A percentile compares a stretch with the other conserved stretches of the same genome.
Evolutionary conservation across 2,888 invertebrate species (phyloP).

Genomic region (Drosophila melanosoma): DNA sequence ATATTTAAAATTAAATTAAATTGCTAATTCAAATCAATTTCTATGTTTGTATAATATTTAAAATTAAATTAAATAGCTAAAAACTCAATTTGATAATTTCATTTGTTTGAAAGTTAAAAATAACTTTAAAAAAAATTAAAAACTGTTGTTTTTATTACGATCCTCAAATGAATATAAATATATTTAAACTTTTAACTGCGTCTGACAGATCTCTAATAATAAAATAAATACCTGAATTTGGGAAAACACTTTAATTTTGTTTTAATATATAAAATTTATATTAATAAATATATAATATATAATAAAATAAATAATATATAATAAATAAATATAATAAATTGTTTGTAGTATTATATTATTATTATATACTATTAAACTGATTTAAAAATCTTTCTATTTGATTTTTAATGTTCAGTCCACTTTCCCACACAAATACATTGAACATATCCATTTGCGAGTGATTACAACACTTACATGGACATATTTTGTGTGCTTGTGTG

Average conservation of each 20-base stretch:
- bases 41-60: too few species aligned
- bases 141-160: background rate
- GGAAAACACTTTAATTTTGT: background rate
- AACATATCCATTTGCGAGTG: slow-evolving; percentile 6
- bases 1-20: too few species aligned
- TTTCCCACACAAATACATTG: background rate
- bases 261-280: too few species aligned
- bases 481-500: slow-evolving; percentile 1
- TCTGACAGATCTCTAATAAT: background rate
- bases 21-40: background rate
- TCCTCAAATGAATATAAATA: background rate
- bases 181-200: background rate
- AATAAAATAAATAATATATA: background rate
- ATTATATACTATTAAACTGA: background rate
- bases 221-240: background rate
- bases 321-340: background rate
- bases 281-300: background rate
- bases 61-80: background rate
- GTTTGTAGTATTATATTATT: background rate
- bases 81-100: background rate
- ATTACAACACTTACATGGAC: slow-evolving; percentile 9
- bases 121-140: background rate
- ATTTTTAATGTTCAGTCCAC: background rate
- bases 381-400: background rate
- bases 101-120: too few species aligned